Evolutionary conservation across 2,797 vertebrate genomes (phyloP).

Genomic region (Eulemur coronatus): DNA sequence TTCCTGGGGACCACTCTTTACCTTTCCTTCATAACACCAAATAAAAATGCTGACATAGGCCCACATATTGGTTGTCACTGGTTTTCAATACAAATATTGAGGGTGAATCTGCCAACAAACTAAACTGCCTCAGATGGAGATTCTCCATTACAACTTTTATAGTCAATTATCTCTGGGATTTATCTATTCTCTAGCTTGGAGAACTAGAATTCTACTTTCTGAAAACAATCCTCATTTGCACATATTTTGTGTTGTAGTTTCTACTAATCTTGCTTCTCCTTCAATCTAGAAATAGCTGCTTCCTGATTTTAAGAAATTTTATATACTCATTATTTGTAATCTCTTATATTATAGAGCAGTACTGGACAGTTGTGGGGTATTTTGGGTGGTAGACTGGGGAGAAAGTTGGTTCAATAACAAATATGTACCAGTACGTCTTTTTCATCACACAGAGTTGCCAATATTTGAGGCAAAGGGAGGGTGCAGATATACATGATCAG

Average conservation of each 20-base stretch:
- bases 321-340: neutral
- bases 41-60: neutral
- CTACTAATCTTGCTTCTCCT: neutral
- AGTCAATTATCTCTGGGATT: neutral
- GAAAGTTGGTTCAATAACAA: neutral
- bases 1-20: neutral
- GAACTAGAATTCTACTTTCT: neutral
- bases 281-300: neutral
- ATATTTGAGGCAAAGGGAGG: neutral
- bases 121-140: neutral
- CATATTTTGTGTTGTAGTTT: neutral
- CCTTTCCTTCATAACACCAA: neutral
- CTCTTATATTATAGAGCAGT: neutral
- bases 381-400: too few relatives aligned
- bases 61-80: neutral
- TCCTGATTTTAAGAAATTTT: neutral
- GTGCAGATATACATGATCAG: neutral
- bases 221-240: neutral
- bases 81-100: neutral
- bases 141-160: neutral
- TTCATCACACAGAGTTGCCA: neutral
- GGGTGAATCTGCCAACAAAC: neutral
- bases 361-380: neutral
- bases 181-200: neutral
- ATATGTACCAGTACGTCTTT: rapidly evolving